Evolutionary conservation across 2,888 invertebrate genomes (phyloP).

Genomic region (Lucinisca nassula): DNA sequence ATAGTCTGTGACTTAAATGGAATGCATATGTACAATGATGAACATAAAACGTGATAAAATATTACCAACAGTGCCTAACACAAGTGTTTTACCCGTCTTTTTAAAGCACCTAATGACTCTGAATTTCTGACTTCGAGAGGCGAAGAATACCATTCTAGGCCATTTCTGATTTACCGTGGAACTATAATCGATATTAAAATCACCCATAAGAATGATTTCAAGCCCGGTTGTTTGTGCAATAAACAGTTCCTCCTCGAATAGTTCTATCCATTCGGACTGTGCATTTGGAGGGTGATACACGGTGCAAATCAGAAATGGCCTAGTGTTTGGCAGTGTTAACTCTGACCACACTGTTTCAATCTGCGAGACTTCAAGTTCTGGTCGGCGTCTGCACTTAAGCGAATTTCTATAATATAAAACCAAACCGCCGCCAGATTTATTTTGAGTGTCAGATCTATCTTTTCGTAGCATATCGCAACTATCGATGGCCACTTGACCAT

Average conservation of each 20-base stretch:
- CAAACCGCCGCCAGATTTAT: constrained; percentile 16
- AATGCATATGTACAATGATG: too few species aligned
- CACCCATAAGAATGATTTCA: constrained; percentile 22
- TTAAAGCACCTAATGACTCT: too few species aligned
- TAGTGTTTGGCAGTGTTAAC: neutral
- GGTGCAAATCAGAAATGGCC: constrained; percentile 16
- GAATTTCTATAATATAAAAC: constrained; percentile 4
- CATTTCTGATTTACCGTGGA: constrained; percentile 9
- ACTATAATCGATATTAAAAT: constrained; percentile 7
- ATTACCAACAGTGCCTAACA: too few species aligned
- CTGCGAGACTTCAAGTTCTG: neutral
- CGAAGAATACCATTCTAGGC: too few species aligned
- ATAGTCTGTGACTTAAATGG: too few species aligned
- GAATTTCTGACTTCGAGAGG: too few species aligned
- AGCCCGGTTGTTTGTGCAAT: neutral
- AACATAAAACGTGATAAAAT: too few species aligned
- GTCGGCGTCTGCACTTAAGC: neutral
- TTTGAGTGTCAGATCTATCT: neutral
- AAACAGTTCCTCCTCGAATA: constrained; percentile 17
- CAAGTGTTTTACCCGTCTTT: too few species aligned
- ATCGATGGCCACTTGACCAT: neutral
- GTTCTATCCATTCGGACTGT: neutral
- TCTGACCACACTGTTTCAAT: constrained; percentile 21
- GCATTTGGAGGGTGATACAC: constrained; percentile 4
- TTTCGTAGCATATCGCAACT: neutral